phyloP scores from a whole-genome alignment of 1,140 invertebrate species.

The Artemia franciscana region DNA sequence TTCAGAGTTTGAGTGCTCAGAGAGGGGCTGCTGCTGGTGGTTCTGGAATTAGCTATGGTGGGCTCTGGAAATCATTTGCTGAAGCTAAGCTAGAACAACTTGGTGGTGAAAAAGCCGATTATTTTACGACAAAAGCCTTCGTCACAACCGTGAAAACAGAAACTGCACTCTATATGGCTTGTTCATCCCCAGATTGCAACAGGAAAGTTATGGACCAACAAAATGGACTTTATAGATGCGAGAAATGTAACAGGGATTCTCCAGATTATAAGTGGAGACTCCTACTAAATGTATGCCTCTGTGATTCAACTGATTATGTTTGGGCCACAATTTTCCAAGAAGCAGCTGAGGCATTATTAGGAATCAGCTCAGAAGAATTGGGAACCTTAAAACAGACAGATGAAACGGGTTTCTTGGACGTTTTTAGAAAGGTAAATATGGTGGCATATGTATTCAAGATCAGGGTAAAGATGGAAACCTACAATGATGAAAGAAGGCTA shows the following conservation, averaged over 20 bases:
- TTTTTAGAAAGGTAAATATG: slow-evolving; percentile 49
- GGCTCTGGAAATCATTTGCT: slow-evolving; percentile 36
- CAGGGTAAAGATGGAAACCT: slow-evolving; percentile 64
- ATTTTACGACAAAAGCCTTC: slow-evolving; percentile 42
- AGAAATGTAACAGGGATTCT: slow-evolving; percentile 70
- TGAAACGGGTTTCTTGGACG: slow-evolving; percentile 24
- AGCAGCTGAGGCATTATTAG: slow-evolving; percentile 52
- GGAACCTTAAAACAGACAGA: slow-evolving; percentile 16
- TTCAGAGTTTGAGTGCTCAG: slow-evolving; percentile 33
- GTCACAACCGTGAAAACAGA: slow-evolving; percentile 43
- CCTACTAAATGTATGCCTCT: slow-evolving; percentile 41
- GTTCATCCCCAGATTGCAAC: slow-evolving; percentile 60
- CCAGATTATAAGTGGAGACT: slow-evolving; percentile 67
- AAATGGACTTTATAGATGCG: slow-evolving; percentile 71
- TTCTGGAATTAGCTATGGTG: slow-evolving; percentile 7
- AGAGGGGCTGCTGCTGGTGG: slow-evolving; percentile 14
- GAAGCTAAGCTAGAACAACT: slow-evolving; percentile 40
- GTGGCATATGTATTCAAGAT: slow-evolving; percentile 55
- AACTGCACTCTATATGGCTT: slow-evolving; percentile 69
- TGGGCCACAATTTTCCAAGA: slow-evolving; percentile 82
- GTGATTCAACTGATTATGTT: slow-evolving; percentile 47
- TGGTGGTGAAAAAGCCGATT: slow-evolving; percentile 47
- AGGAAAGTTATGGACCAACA: slow-evolving; percentile 75
- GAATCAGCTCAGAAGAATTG: slow-evolving; percentile 20
- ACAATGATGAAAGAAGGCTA: slow-evolving; percentile 62